Percentiles rank a stretch among this genome's conserved stretches.
These are phyloP conservation scores for Prosopocoilus inquinatus DNA, from an alignment of 2,888 invertebrate species.

Conservation along the genomic window DNA sequence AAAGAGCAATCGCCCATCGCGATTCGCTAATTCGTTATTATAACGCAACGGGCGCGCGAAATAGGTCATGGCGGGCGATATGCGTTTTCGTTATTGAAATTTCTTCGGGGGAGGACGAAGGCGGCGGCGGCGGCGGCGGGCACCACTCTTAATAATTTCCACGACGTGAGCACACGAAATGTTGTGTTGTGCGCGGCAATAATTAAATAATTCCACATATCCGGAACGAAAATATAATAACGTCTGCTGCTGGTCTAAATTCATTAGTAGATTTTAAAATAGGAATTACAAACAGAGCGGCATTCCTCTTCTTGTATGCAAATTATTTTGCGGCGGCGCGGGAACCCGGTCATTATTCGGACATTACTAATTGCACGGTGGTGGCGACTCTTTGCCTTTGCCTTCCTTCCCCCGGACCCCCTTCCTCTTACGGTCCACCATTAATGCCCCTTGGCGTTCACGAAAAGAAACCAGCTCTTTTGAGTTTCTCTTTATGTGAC, in stretches of 20 bases:
- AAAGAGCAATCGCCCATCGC: no score
- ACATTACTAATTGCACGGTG: slow-evolving; percentile 11
- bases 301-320: slow-evolving; percentile 30
- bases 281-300: slow-evolving; percentile 29
- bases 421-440: no score
- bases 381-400: background rate
- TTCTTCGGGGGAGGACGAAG: slow-evolving; percentile 17
- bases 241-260: slow-evolving; percentile 25
- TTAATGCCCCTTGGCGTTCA: no score
- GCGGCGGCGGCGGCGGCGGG: slow-evolving; percentile 9
- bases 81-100: slow-evolving; percentile 11
- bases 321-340: slow-evolving; percentile 22
- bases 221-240: slow-evolving; percentile 26
- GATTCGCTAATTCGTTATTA: no score
- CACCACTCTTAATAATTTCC: slow-evolving; percentile 30
- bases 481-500: no score
- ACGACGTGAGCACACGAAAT: slow-evolving; percentile 30
- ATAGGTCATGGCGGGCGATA: background rate
- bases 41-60: no score
- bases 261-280: slow-evolving; percentile 36
- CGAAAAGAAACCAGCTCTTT: no score
- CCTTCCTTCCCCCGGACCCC: no score
- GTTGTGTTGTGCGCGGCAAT: slow-evolving; percentile 34
- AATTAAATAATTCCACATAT: slow-evolving; percentile 35
- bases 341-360: slow-evolving; percentile 27